phyloP scores from a whole-genome alignment of 1,140 invertebrate species.

The Drosophila seguyi region DNA sequence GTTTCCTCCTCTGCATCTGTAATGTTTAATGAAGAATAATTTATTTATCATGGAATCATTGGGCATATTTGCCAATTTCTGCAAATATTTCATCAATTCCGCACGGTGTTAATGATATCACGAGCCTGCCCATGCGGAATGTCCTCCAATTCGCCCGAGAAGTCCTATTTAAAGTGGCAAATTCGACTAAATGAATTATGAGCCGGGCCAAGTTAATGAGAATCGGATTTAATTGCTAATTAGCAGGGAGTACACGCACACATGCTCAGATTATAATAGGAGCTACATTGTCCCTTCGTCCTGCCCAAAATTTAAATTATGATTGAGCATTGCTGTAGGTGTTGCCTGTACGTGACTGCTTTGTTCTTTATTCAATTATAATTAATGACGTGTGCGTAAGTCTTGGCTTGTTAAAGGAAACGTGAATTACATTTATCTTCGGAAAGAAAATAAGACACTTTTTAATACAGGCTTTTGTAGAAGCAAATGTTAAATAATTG shows the following conservation, averaged over 20 bases:
- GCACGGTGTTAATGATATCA: constrained; percentile 58
- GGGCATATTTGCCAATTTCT: constrained; percentile 33
- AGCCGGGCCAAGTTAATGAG: constrained; percentile 39
- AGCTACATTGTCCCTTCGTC: constrained; percentile 36
- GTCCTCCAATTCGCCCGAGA: constrained; percentile 1
- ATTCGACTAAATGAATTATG: constrained; percentile 28
- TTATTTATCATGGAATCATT: constrained; percentile 49
- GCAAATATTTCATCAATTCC: constrained; percentile 34
- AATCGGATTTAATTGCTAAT: constrained; percentile 61
- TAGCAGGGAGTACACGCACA: constrained; percentile 29
- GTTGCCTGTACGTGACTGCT: constrained; percentile 33
- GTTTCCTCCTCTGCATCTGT: constrained; percentile 13
- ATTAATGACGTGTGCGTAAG: constrained; percentile 37
- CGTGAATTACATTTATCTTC: no score
- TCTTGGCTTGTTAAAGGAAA: neutral
- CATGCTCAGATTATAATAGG: constrained; percentile 17
- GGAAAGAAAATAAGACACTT: neutral
- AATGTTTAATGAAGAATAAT: constrained; percentile 26
- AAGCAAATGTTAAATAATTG: neutral
- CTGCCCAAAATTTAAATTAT: constrained; percentile 56
- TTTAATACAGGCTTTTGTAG: accelerated
- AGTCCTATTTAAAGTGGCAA: constrained; percentile 27
- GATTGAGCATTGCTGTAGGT: constrained; percentile 43
- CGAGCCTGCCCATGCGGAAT: neutral
- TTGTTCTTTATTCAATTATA: constrained; percentile 63